phyloP scores from a whole-genome alignment of 2,888 invertebrate genomes.

The Achlya flavicornis region DNA sequence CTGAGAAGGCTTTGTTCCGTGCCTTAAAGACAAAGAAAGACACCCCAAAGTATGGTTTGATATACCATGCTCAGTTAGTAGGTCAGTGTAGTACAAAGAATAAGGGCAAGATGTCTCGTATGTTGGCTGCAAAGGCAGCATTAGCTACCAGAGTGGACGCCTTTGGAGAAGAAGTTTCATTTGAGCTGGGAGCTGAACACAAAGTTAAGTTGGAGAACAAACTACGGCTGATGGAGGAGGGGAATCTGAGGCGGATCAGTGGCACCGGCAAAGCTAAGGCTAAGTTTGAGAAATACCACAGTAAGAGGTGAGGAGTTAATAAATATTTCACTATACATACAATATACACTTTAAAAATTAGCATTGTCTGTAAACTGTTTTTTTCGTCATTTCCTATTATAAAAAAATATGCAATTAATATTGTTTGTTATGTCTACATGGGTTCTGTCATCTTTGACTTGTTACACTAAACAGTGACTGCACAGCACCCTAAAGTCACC shows the following conservation, averaged over 20 bases:
- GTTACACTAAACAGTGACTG: too few species aligned
- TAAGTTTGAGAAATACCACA: slow-evolving; percentile 96
- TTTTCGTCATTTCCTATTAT: too few species aligned
- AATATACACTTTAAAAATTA: too few species aligned
- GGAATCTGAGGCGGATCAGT: slow-evolving; percentile 91
- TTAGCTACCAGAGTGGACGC: slow-evolving; percentile 97
- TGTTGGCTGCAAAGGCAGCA: slow-evolving; percentile 98
- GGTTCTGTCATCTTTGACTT: too few species aligned
- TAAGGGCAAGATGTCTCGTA: slow-evolving; percentile 97
- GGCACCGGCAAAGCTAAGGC: slow-evolving; percentile 95
- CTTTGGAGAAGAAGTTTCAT: slow-evolving; percentile 93
- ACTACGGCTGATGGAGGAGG: slow-evolving; percentile 92
- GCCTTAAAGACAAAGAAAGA: slow-evolving; percentile 98
- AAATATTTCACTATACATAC: neutral
- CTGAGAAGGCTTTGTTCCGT: slow-evolving; percentile 98
- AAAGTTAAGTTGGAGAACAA: slow-evolving; percentile 94
- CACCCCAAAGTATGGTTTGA: slow-evolving; percentile 99
- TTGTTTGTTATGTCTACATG: too few species aligned
- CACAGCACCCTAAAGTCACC: too few species aligned
- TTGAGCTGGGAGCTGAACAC: slow-evolving; percentile 94
- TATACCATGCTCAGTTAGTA: slow-evolving; percentile 97
- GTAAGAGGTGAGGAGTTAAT: slow-evolving; percentile 84
- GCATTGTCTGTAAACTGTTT: too few species aligned
- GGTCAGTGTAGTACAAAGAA: slow-evolving; percentile 95
- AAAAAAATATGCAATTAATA: too few species aligned